These are phyloP conservation scores for Triplophysa yarkandensis DNA, from an alignment of 2,797 vertebrate species.

Conservation along the genomic window DNA sequence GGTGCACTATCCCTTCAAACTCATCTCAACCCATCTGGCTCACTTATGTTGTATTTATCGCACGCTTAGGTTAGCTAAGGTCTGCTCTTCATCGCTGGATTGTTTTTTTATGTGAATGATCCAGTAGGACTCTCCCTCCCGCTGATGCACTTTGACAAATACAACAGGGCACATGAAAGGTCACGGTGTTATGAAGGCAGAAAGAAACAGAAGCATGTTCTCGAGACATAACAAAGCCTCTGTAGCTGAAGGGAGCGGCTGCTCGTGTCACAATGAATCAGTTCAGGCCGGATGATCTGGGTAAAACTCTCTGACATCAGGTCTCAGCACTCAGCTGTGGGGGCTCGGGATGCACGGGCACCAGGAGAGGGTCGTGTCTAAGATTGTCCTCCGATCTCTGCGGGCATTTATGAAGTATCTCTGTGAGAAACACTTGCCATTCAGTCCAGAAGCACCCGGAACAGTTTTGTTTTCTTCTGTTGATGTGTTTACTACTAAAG, in stretches of 20 bases:
- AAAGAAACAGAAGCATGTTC: conserved; percentile 51
- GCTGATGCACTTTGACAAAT: conserved; percentile 57
- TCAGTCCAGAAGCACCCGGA: neutral
- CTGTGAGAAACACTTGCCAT: neutral
- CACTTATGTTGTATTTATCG: conserved; percentile 37
- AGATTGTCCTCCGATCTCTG: neutral
- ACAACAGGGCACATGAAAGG: conserved; percentile 61
- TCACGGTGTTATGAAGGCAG: conserved; percentile 61
- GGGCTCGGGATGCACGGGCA: conserved; percentile 23
- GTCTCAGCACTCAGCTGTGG: conserved; percentile 39
- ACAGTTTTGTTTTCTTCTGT: neutral
- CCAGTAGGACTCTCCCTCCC: conserved; percentile 53
- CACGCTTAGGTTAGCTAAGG: conserved; percentile 26
- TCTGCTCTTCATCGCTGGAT: conserved; percentile 47
- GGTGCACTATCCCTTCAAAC: neutral
- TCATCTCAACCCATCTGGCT: conserved; percentile 12
- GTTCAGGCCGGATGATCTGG: conserved; percentile 69
- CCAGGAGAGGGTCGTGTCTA: neutral
- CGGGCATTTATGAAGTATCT: neutral
- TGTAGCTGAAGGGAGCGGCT: conserved; percentile 66
- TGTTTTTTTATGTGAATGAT: conserved; percentile 61
- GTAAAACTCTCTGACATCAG: conserved; percentile 72
- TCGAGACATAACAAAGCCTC: conserved; percentile 71
- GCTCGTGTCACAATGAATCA: conserved; percentile 74
- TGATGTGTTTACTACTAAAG: too few species aligned